phyloP scores from a whole-genome alignment of 2,797 vertebrate species.

The Pseudochirops cupreus region DNA sequence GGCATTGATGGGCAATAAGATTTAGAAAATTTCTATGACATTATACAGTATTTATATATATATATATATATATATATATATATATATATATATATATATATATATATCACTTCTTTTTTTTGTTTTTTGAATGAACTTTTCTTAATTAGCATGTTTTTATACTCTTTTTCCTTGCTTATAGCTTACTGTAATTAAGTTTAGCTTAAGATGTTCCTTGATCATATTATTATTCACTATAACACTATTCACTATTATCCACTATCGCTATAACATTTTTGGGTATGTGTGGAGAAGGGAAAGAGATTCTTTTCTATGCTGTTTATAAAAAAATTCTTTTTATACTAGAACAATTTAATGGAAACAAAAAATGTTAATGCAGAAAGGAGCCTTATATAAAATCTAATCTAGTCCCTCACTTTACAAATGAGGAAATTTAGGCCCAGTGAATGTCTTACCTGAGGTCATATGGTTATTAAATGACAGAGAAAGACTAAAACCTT shows the following conservation, averaged over 20 bases:
- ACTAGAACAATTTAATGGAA: not conserved
- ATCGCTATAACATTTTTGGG: not conserved
- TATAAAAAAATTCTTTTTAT: not conserved
- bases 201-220: not conserved
- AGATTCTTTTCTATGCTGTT: not conserved
- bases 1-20: not conserved
- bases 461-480: not conserved
- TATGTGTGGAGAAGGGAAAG: not conserved
- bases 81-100: not conserved
- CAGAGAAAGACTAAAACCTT: not conserved
- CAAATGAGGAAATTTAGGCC: not conserved
- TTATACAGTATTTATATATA: not conserved
- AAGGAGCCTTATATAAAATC: not conserved
- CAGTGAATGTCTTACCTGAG: not conserved
- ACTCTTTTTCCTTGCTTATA: not conserved
- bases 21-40: not conserved
- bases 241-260: no score
- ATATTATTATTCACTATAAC: not conserved
- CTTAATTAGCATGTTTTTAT: not conserved
- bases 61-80: not conserved
- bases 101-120: slow-evolving; percentile 8
- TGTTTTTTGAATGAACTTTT: not conserved
- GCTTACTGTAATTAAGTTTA: not conserved
- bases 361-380: not conserved
- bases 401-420: slow-evolving; percentile 15